Base-by-base conservation (phyloP, 1,140 invertebrate genomes). In the Tachypleus tridentatus region DNA sequence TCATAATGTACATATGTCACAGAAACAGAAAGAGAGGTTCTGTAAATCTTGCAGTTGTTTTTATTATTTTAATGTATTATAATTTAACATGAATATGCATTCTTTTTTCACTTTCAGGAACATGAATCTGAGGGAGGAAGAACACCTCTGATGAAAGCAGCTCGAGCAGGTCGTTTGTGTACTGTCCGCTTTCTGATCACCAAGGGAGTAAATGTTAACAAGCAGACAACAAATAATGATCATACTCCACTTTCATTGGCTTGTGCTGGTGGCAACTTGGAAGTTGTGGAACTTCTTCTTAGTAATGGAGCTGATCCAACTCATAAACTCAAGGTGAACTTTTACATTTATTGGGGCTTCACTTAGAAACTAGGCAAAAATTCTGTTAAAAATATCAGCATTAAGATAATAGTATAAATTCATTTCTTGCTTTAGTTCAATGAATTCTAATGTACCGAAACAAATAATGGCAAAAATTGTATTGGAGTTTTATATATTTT, bases 61-160 rank as follows among this genome's bases (percentile, higher is more conserved):
- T 29, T 29, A 29, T 29, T 29, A 29, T 29, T 29, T 29, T 29
- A 29, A 29, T 29, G 29, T 29, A 29, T 29, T 29, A 29, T 29
- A 29, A 29, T 29, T 29, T 29, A 29, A 29, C 29, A 29, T 29
- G 29, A 29, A 29, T 29, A 29, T 52, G 50, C 8, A 53, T 67
- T 59, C 8, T 10, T 57, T 60, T 71, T 61, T 48, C 58, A 65
- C 61, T 71, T 73, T 67, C 71, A 85, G 83, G 91, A 95, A 78
- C 91, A 94, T 74, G 87, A 91, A 79, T 92, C 88, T n/a, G 91
- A 93, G 81, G 93, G 89, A 70, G 93, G 88, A 53, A 83, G 89
- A 76, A 98, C 96, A 51, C 96, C 97, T 50, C 78, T 99, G 66
- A 99, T 99, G 97, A 91, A 99, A 78, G 94, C 97, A n/a, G 93